A percentile compares a stretch with the other conserved stretches of the same genome.
Evolutionary conservation across 2,113 vertebrate genomes (phyloP).

Genomic region (Lucifuga dentata): DNA sequence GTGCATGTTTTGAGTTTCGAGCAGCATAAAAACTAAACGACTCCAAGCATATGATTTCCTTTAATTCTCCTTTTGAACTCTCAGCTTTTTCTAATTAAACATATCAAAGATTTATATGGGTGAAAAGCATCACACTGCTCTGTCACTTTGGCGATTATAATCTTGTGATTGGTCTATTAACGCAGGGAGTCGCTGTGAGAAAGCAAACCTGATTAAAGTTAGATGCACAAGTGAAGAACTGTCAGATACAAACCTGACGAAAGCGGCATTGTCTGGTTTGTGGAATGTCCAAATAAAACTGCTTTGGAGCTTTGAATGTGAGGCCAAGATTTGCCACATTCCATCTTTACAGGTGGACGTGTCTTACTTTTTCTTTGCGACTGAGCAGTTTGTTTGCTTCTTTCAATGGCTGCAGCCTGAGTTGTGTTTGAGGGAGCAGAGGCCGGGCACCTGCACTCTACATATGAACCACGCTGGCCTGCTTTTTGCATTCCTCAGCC

Average conservation of each 20-base stretch:
- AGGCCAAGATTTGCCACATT: not conserved
- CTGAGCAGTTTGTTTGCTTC: no score
- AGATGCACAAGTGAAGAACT: no score
- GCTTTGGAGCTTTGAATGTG: not conserved
- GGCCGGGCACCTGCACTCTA: constrained; percentile 40
- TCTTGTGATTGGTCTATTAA: constrained; percentile 16
- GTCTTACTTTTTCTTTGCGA: constrained; percentile 6
- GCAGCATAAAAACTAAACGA: constrained; percentile 62
- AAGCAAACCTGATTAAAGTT: no score
- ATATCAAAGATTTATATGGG: constrained; percentile 21
- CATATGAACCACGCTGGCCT: constrained; percentile 30
- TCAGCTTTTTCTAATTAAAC: constrained; percentile 22
- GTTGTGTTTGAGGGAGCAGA: constrained; percentile 15
- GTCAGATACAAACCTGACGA: no score
- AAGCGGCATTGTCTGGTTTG: no score
- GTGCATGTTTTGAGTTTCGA: constrained; percentile 71
- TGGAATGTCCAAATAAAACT: no score
- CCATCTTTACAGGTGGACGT: not conserved
- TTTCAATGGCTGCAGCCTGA: no score
- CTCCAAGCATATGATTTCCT: constrained; percentile 65
- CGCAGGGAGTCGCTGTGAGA: no score
- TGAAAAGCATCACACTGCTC: constrained; percentile 4
- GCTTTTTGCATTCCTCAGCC: constrained; percentile 47
- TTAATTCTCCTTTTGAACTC: constrained; percentile 52
- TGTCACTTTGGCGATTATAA: constrained; percentile 13